These are phyloP conservation scores for Deroplatys truncata DNA, from an alignment of 2,888 invertebrate species.

Conservation along the genomic window DNA sequence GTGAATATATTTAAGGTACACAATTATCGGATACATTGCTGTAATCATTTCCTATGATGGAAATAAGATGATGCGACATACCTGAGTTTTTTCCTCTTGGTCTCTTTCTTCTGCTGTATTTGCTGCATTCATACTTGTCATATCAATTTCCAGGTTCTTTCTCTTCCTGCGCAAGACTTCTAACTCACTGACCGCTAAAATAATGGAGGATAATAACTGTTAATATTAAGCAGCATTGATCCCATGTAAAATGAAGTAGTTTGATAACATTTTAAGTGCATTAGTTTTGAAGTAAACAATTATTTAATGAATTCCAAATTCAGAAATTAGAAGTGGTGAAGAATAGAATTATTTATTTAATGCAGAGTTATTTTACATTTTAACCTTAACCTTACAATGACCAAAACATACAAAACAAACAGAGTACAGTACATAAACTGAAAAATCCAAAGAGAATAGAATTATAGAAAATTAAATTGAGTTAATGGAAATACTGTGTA, in stretches of 20 bases:
- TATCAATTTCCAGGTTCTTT: neutral
- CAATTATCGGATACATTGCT: too few species aligned
- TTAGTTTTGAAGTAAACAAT: neutral
- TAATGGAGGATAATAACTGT: neutral
- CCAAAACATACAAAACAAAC: too few species aligned
- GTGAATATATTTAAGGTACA: too few species aligned
- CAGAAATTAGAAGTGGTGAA: too few species aligned
- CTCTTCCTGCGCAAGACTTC: neutral
- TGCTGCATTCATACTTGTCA: neutral
- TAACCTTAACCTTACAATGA: too few species aligned
- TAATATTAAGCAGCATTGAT: neutral
- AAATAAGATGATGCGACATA: neutral
- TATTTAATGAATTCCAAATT: neutral
- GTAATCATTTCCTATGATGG: too few species aligned
- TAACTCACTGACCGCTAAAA: constrained; percentile 9
- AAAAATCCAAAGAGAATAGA: too few species aligned
- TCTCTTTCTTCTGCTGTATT: neutral
- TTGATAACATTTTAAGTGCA: neutral
- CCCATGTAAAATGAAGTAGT: neutral
- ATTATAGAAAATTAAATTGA: too few species aligned
- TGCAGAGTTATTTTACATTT: too few species aligned
- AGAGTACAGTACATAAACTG: too few species aligned
- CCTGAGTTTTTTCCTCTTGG: constrained; percentile 9
- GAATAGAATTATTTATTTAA: too few species aligned
- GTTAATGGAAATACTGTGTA: too few species aligned